A percentile compares a stretch with the other conserved stretches of the same genome.
These are phyloP conservation scores for Apis dorsata DNA, from an alignment of 1,140 invertebrate genomes.

Conservation along the genomic window DNA sequence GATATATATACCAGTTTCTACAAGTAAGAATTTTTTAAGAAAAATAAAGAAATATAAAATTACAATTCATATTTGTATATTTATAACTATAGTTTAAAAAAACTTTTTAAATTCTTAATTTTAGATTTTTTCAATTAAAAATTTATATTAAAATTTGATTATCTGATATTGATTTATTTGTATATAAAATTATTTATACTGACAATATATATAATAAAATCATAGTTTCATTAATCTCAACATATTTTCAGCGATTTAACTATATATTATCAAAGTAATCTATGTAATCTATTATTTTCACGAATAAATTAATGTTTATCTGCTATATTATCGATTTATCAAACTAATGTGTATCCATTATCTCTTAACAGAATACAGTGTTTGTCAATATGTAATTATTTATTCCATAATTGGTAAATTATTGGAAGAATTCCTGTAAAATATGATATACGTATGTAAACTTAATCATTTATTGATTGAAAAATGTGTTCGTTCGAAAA, in stretches of 20 bases:
- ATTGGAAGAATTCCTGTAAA: background rate
- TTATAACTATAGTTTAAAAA: no score
- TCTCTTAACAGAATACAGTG: background rate
- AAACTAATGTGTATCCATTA: background rate
- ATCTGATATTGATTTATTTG: background rate
- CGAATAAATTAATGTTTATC: conserved; percentile 1
- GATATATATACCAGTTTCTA: background rate
- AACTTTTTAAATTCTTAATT: background rate
- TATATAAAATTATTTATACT: background rate
- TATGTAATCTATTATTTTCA: background rate
- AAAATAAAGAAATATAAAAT: no score
- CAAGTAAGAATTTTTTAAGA: conserved; percentile 6
- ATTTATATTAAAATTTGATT: background rate
- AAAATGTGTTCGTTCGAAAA: background rate
- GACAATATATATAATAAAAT: background rate
- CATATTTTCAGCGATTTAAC: background rate
- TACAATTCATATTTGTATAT: no score
- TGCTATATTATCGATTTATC: background rate
- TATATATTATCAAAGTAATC: background rate
- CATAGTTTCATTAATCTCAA: background rate
- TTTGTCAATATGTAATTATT: background rate
- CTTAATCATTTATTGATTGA: background rate
- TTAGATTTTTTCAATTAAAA: background rate
- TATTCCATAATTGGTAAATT: background rate
- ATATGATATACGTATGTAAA: background rate